phyloP scores from a whole-genome alignment of 2,797 vertebrate species.

The Craterocephalus amniculus region DNA sequence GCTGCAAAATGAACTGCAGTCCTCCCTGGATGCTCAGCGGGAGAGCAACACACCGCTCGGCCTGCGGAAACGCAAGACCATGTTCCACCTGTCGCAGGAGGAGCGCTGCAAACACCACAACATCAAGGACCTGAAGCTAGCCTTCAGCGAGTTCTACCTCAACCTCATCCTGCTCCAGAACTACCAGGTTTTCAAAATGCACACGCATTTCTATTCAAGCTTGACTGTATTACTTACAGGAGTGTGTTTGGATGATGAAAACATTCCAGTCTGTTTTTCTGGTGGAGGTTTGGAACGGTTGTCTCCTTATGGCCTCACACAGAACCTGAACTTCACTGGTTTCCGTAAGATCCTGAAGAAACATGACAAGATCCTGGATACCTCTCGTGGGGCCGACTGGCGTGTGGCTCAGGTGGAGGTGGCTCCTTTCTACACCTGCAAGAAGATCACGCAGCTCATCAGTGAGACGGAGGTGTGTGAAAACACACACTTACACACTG shows the following conservation, averaged over 20 bases:
- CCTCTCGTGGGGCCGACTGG: slow-evolving; percentile 93
- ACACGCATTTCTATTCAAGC: background rate
- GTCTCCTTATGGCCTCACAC: slow-evolving; percentile 12
- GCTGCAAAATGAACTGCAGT: slow-evolving; percentile 95
- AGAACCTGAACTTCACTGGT: slow-evolving; percentile 99
- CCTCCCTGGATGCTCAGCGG: slow-evolving; percentile 92
- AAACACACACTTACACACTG: background rate
- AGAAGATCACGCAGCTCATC: slow-evolving; percentile 98
- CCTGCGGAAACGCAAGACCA: slow-evolving; percentile 88
- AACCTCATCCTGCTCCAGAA: slow-evolving; percentile 95
- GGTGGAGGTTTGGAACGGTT: background rate
- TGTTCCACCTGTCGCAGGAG: slow-evolving; percentile 94
- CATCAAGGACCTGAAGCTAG: slow-evolving; percentile 94
- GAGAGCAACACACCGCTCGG: slow-evolving; percentile 87
- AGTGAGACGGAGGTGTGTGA: slow-evolving; percentile 91
- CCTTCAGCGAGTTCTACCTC: slow-evolving; percentile 98
- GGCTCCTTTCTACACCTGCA: slow-evolving; percentile 98
- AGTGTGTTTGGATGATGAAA: background rate
- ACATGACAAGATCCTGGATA: slow-evolving; percentile 99
- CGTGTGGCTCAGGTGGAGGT: slow-evolving; percentile 96
- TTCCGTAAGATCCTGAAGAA: slow-evolving; percentile 99
- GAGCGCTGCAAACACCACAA: slow-evolving; percentile 95
- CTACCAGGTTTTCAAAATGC: slow-evolving; percentile 85
- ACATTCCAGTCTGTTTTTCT: background rate
- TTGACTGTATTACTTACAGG: background rate